phyloP scores from a whole-genome alignment of 2,888 invertebrate genomes.

The Orgyia antiqua region DNA sequence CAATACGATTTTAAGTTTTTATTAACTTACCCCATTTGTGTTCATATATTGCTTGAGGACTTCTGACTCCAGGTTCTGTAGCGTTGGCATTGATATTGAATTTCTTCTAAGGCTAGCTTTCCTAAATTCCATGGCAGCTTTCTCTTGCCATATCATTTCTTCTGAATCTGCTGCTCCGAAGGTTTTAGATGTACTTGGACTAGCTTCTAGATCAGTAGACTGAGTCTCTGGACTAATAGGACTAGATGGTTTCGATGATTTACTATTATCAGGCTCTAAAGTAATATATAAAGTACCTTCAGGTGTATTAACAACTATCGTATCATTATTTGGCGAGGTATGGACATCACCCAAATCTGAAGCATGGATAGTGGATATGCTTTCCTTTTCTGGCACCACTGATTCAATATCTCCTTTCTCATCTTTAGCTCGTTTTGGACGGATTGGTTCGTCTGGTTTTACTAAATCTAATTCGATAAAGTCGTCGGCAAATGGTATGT shows the following conservation, averaged over 20 bases:
- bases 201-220: constrained; percentile 39
- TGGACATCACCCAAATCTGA: constrained; percentile 57
- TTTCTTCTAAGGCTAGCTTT: constrained; percentile 76
- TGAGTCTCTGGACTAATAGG: constrained; percentile 35
- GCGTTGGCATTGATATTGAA: constrained; percentile 85
- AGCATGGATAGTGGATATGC: constrained; percentile 43
- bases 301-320: constrained; percentile 67
- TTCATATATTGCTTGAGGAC: constrained; percentile 66
- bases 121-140: constrained; percentile 38
- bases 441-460: constrained; percentile 35
- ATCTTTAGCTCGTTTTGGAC: constrained; percentile 37
- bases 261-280: constrained; percentile 51
- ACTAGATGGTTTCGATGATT: constrained; percentile 27
- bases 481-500: constrained; percentile 56
- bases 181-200: constrained; percentile 47
- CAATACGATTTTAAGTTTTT: too few relatives aligned
- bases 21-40: constrained; percentile 57
- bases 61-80: constrained; percentile 82
- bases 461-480: constrained; percentile 40
- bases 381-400: constrained; percentile 18
- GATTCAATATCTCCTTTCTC: constrained; percentile 29
- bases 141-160: constrained; percentile 47
- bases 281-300: constrained; percentile 70
- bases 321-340: constrained; percentile 57
- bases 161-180: constrained; percentile 48